A percentile compares a stretch with the other conserved stretches of the same genome.
These are phyloP conservation scores for Andricus curvator DNA, from an alignment of 2,888 invertebrate genomes.

Conservation along the genomic window DNA sequence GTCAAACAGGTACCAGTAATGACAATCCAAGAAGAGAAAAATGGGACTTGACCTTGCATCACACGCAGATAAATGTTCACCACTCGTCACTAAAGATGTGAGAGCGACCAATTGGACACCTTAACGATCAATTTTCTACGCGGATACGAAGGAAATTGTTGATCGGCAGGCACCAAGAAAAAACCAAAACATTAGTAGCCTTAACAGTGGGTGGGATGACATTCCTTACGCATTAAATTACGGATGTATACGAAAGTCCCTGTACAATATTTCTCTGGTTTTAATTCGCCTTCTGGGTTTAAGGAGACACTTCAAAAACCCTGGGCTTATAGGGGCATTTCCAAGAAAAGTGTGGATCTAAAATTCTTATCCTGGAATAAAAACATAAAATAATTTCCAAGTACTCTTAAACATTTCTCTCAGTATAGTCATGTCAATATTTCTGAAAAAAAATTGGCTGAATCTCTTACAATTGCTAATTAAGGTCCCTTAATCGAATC, in stretches of 20 bases:
- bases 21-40: slow-evolving; percentile 47
- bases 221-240: neutral
- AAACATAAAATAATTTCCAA: no score
- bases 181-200: slow-evolving; percentile 5
- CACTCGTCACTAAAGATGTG: slow-evolving; percentile 45
- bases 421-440: no score
- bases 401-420: no score
- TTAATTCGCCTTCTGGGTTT: neutral
- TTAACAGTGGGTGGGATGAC: slow-evolving; percentile 21
- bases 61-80: slow-evolving; percentile 41
- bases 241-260: neutral
- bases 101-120: neutral
- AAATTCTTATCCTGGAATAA: no score
- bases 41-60: slow-evolving; percentile 44
- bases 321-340: neutral
- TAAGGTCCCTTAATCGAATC: slow-evolving; percentile 18
- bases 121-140: slow-evolving; percentile 29
- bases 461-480: neutral
- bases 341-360: neutral
- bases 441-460: no score
- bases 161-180: slow-evolving; percentile 11
- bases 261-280: neutral
- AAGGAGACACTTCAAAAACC: neutral
- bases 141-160: neutral
- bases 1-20: slow-evolving; percentile 56